Percentiles rank a stretch among this genome's conserved stretches.
These are phyloP conservation scores for Leptodactylus fallax DNA, from an alignment of 2,797 vertebrate genomes.

Conservation along the genomic window DNA sequence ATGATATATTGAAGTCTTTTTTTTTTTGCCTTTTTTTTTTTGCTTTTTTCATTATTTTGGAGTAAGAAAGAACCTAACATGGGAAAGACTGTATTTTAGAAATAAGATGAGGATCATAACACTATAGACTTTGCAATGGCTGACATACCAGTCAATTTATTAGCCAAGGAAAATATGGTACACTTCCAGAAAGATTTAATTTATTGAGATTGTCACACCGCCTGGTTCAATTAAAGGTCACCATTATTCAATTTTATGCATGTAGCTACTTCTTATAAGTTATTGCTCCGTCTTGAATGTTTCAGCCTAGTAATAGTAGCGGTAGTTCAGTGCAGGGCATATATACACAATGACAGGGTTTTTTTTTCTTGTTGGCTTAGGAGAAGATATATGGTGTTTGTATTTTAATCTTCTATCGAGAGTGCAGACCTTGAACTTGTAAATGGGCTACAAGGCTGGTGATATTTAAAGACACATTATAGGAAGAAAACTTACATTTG, in stretches of 20 bases:
- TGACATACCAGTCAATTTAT: conserved; percentile 60
- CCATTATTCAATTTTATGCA: conserved; percentile 68
- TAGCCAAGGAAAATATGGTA: conserved; percentile 64
- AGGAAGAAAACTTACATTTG: neutral
- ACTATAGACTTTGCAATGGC: conserved; percentile 59
- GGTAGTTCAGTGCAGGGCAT: conserved; percentile 38
- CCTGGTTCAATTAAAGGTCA: conserved; percentile 60
- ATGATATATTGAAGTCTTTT: conserved; percentile 56
- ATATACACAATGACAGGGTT: conserved; percentile 36
- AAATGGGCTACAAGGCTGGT: conserved; percentile 3
- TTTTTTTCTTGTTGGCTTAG: conserved; percentile 47
- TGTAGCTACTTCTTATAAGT: conserved; percentile 61
- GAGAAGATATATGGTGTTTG: conserved; percentile 42
- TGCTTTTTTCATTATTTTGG: conserved; percentile 16
- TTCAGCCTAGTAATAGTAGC: conserved; percentile 49
- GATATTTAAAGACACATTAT: conserved; percentile 7
- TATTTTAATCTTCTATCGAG: conserved; percentile 53
- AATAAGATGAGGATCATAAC: conserved; percentile 61
- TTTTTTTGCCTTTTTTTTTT: neutral
- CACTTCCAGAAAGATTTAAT: conserved; percentile 67
- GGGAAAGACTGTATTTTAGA: conserved; percentile 63
- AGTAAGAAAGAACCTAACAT: conserved; percentile 35
- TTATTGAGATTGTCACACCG: conserved; percentile 70
- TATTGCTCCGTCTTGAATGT: conserved; percentile 57
- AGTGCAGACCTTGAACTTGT: conserved; percentile 1